Evolutionary conservation across 2,113 vertebrate species (phyloP).

Genomic region (Notarius lentiginosus): DNA sequence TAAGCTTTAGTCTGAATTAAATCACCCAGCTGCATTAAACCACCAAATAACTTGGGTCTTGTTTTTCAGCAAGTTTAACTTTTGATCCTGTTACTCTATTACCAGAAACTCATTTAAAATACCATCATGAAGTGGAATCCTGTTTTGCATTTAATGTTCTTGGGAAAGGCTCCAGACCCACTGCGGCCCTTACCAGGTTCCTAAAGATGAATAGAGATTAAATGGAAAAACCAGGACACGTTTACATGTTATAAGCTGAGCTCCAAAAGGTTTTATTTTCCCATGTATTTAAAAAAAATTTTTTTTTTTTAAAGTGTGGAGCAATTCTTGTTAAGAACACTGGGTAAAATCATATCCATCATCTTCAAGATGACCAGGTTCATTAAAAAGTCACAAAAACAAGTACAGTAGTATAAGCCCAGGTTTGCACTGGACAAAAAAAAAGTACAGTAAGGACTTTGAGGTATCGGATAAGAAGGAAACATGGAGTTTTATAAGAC

Average conservation of each 20-base stretch:
- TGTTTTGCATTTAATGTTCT: too few relatives aligned
- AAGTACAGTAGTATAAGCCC: slow-evolving; percentile 42
- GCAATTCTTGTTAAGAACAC: neutral
- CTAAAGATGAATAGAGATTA: neutral
- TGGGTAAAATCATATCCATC: slow-evolving; percentile 10
- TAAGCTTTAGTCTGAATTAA: neutral
- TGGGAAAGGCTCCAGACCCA: neutral
- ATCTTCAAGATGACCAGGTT: neutral
- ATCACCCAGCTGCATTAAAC: neutral
- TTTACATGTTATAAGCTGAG: neutral
- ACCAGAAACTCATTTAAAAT: neutral
- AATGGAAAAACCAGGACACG: neutral
- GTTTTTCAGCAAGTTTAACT: neutral
- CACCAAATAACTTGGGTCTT: neutral
- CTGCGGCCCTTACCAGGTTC: neutral
- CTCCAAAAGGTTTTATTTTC: slow-evolving; percentile 33
- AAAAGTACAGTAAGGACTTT: slow-evolving; percentile 23
- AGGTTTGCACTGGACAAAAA: slow-evolving; percentile 28
- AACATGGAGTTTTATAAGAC: neutral
- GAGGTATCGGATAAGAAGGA: slow-evolving; percentile 28
- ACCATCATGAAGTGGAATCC: too few relatives aligned
- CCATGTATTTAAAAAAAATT: neutral
- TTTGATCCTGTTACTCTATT: neutral
- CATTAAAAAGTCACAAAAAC: neutral
- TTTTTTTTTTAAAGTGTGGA: neutral